Evolutionary conservation across 2,888 invertebrate genomes (phyloP).

Genomic region (Sepiola atlantica): DNA sequence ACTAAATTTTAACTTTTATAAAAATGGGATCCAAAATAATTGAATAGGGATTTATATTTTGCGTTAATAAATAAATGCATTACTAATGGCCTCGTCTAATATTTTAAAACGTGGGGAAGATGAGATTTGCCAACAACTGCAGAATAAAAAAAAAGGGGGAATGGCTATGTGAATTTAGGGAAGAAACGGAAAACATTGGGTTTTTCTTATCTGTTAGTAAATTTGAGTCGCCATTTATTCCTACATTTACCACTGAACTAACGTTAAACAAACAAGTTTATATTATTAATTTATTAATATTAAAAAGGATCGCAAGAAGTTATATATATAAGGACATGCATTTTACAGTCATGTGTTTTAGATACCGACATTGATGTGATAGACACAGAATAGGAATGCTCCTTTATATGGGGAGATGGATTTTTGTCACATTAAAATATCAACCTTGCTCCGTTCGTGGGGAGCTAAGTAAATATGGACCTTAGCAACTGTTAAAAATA

Average conservation of each 20-base stretch:
- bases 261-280: too few relatives aligned
- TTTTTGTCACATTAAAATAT: too few relatives aligned
- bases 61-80: not conserved
- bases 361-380: not conserved
- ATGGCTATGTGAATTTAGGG: conserved; percentile 4
- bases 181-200: not conserved
- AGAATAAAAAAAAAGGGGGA: not conserved
- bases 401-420: too few relatives aligned
- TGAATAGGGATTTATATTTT: too few relatives aligned
- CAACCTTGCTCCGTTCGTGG: too few relatives aligned
- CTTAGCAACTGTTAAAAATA: conserved; percentile 19
- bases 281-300: too few relatives aligned
- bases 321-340: not conserved
- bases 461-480: not conserved
- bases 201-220: not conserved
- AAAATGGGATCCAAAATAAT: too few relatives aligned
- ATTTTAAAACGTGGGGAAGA: not conserved
- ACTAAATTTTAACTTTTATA: too few relatives aligned
- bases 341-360: not conserved
- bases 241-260: too few relatives aligned
- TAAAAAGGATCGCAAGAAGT: too few relatives aligned
- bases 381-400: too few relatives aligned
- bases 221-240: too few relatives aligned
- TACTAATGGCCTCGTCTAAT: not conserved
- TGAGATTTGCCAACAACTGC: not conserved